These are phyloP conservation scores for Drosophila colorata DNA, from an alignment of 2,888 invertebrate genomes.

Conservation along the genomic window DNA sequence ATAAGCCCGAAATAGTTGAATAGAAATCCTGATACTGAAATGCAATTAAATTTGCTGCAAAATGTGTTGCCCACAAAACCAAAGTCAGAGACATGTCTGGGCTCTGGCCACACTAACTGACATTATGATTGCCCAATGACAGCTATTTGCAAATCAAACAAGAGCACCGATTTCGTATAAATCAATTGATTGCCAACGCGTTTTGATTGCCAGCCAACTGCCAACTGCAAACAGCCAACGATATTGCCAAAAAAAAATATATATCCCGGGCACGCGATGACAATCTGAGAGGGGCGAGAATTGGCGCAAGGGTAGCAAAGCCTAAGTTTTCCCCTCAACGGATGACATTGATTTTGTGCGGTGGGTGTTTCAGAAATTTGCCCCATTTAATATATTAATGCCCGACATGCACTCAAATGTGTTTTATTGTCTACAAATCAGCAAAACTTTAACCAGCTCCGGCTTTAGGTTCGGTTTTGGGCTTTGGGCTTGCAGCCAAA, in stretches of 20 bases:
- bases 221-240: slow-evolving; percentile 24
- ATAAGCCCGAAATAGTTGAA: slow-evolving; percentile 4
- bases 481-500: not conserved
- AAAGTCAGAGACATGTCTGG: slow-evolving; percentile 17
- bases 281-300: not conserved
- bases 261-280: slow-evolving; percentile 59
- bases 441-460: slow-evolving; percentile 13
- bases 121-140: slow-evolving; percentile 64
- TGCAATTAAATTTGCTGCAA: slow-evolving; percentile 23
- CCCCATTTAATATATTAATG: slow-evolving; percentile 65
- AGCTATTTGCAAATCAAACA: slow-evolving; percentile 70
- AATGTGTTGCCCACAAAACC: not conserved
- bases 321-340: slow-evolving; percentile 12
- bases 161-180: slow-evolving; percentile 53
- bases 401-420: slow-evolving; percentile 62
- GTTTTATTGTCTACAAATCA: slow-evolving; percentile 59
- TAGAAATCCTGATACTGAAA: slow-evolving; percentile 7
- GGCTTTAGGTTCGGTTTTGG: not conserved
- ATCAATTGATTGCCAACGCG: slow-evolving; percentile 79
- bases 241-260: slow-evolving; percentile 29
- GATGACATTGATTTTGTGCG: slow-evolving; percentile 46
- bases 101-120: slow-evolving; percentile 39
- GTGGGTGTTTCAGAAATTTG: slow-evolving; percentile 12
- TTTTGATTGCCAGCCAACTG: slow-evolving; percentile 65
- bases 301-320: not conserved